A percentile compares a stretch with the other conserved stretches of the same genome.
Conservation (phyloP, 2,888 invertebrate genomes). For the Hirtodrosophila confusa region DNA sequence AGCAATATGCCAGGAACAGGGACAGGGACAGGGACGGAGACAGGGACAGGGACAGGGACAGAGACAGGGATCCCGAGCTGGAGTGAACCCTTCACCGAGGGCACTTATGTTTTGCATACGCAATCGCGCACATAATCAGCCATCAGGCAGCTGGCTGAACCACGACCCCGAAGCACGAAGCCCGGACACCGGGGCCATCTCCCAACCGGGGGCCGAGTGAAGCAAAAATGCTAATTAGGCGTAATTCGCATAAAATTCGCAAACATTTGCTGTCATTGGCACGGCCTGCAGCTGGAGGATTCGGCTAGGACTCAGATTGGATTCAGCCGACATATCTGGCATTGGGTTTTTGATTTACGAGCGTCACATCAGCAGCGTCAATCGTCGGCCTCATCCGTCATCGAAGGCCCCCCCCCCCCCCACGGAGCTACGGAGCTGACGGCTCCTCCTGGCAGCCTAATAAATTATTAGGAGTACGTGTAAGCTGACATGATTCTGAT, state of each 20-base stretch:
- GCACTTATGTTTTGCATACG: conserved; percentile 76
- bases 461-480: conserved; percentile 66
- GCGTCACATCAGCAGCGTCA: conserved; percentile 49
- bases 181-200: not conserved
- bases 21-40: conserved; percentile 4
- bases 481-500: conserved; percentile 66
- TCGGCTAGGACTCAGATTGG: conserved; percentile 1
- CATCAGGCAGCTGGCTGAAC: conserved; percentile 3
- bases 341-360: conserved; percentile 68
- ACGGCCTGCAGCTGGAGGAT: conserved; percentile 8
- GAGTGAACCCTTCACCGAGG: conserved; percentile 34
- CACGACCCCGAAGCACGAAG: not conserved
- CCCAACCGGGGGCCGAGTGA: not conserved
- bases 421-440: too few species aligned
- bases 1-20: conserved; percentile 32
- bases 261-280: conserved; percentile 70
- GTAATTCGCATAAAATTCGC: conserved; percentile 81
- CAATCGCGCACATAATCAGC: conserved; percentile 76
- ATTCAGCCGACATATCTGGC: not conserved
- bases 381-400: conserved; percentile 34
- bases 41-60: not conserved
- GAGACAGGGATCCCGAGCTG: not conserved
- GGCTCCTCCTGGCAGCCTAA: conserved; percentile 23
- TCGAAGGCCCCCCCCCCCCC: too few species aligned
- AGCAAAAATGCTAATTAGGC: conserved; percentile 78